Conservation (phyloP, 1,140 invertebrate species). For the Drosophila subpulchrella region DNA sequence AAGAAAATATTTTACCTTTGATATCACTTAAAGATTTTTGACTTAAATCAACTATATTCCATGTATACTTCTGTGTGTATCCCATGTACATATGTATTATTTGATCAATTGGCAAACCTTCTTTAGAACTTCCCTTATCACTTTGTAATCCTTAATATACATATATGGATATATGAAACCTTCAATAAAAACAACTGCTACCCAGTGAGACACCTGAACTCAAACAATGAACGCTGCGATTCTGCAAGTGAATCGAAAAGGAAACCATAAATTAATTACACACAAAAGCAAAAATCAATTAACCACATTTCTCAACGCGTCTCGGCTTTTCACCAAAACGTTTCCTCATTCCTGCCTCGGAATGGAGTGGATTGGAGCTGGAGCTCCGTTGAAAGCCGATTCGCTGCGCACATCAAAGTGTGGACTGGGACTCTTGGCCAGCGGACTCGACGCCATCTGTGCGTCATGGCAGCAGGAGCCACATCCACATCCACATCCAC, state of each 20-base stretch:
- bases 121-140: too few relatives aligned
- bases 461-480: constrained; percentile 55
- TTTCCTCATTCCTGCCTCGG: constrained; percentile 72
- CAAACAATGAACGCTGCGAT: constrained; percentile 6
- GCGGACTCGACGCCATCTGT: constrained; percentile 62
- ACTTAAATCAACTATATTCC: too few relatives aligned
- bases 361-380: constrained; percentile 23
- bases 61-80: too few relatives aligned
- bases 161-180: too few relatives aligned
- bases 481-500: constrained; percentile 33
- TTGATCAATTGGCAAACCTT: too few relatives aligned
- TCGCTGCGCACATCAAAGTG: constrained; percentile 65
- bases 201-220: constrained; percentile 14
- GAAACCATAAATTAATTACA: constrained; percentile 51
- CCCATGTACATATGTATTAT: too few relatives aligned
- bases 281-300: constrained; percentile 68
- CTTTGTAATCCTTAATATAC: too few relatives aligned
- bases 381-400: constrained; percentile 61
- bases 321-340: constrained; percentile 75
- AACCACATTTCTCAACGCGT: constrained; percentile 77
- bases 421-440: constrained; percentile 12
- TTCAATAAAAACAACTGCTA: neutral
- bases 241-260: constrained; percentile 8
- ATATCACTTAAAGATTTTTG: too few relatives aligned
- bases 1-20: too few relatives aligned